Conservation (phyloP, 1,140 invertebrate genomes). For the Pseudomyrmex concolor region DNA sequence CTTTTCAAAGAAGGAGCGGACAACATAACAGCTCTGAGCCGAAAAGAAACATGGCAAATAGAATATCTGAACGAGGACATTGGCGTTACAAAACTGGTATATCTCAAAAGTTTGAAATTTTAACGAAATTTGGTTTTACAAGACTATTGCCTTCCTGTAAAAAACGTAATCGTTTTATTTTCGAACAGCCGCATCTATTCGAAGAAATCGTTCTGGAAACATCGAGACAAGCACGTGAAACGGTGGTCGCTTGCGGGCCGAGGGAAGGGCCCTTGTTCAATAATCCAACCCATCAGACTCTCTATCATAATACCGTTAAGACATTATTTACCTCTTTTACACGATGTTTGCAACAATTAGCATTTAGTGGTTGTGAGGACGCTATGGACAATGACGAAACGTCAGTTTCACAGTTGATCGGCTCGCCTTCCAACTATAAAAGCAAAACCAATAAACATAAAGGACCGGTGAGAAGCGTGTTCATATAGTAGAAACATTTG, state of each 20-base stretch:
- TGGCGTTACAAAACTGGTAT: conserved; percentile 93
- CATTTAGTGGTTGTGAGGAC: conserved; percentile 87
- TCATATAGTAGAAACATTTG: too few species aligned
- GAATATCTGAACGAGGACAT: conserved; percentile 93
- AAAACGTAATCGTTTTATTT: conserved; percentile 72
- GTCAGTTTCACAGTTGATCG: conserved; percentile 88
- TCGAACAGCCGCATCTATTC: conserved; percentile 91
- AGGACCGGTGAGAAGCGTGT: conserved; percentile 73
- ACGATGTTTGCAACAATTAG: conserved; percentile 88
- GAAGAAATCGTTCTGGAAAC: conserved; percentile 94
- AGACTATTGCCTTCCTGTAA: conserved; percentile 4
- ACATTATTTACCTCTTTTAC: conserved; percentile 89
- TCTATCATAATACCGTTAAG: conserved; percentile 90
- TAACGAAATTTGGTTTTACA: background rate
- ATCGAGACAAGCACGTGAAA: conserved; percentile 93
- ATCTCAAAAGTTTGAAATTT: background rate
- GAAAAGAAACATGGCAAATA: conserved; percentile 95
- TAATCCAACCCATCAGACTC: conserved; percentile 87
- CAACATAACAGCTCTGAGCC: conserved; percentile 91
- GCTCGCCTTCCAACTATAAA: conserved; percentile 86
- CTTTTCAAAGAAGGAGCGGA: conserved; percentile 94
- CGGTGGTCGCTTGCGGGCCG: conserved; percentile 90
- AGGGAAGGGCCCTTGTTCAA: conserved; percentile 90
- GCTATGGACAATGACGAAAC: conserved; percentile 86
- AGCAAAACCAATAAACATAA: conserved; percentile 79